These are phyloP conservation scores for Erebia palarica DNA, from an alignment of 2,888 invertebrate genomes.

Conservation along the genomic window DNA sequence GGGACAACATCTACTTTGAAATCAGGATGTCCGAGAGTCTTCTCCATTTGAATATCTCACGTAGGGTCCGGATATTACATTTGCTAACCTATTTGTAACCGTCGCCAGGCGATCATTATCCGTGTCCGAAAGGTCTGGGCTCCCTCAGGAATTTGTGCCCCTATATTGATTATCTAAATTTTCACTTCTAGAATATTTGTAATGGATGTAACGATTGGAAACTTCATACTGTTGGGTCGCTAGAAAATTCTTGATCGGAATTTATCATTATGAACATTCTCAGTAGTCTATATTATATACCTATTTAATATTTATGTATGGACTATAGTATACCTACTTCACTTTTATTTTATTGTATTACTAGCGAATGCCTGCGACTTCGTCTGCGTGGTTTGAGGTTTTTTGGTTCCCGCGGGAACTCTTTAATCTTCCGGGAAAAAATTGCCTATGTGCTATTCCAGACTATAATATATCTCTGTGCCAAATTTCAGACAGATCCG, in stretches of 20 bases:
- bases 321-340: too few species aligned
- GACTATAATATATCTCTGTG: too few species aligned
- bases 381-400: too few species aligned
- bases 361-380: too few species aligned
- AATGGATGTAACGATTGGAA: conserved; percentile 56
- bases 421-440: too few species aligned
- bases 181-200: conserved; percentile 50
- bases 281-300: too few species aligned
- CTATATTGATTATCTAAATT: conserved; percentile 68
- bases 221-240: background rate
- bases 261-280: background rate
- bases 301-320: too few species aligned
- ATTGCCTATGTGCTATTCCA: too few species aligned
- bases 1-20: conserved; percentile 49
- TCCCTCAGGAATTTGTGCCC: conserved; percentile 57
- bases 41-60: conserved; percentile 71
- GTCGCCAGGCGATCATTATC: conserved; percentile 77
- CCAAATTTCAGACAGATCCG: too few species aligned
- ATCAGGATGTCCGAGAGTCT: conserved; percentile 41
- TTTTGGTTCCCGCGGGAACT: too few species aligned
- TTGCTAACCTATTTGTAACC: conserved; percentile 81
- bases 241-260: background rate
- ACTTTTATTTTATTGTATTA: too few species aligned
- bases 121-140: conserved; percentile 70
- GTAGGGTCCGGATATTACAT: conserved; percentile 75